Evolutionary conservation across 2,888 invertebrate genomes (phyloP).

Genomic region (Polyommatus iphigenia): DNA sequence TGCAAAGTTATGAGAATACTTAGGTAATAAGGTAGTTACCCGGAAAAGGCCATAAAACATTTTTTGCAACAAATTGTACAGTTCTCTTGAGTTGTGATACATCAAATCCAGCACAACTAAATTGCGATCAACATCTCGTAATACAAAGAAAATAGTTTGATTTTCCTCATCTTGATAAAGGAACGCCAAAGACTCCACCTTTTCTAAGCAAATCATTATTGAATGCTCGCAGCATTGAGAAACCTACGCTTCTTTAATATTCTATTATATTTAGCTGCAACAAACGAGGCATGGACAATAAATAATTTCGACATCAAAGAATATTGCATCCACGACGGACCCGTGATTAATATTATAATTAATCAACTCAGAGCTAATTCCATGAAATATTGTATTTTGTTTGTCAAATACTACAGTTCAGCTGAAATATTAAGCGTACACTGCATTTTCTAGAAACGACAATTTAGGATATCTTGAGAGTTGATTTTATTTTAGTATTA

Average conservation of each 20-base stretch:
- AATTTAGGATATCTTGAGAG: too few species aligned
- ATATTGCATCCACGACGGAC: constrained; percentile 8
- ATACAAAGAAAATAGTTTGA: too few species aligned
- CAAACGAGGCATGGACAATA: constrained; percentile 1
- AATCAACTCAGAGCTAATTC: neutral
- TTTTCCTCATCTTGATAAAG: too few species aligned
- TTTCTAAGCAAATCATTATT: neutral
- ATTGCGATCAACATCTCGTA: too few species aligned
- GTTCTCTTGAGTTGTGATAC: too few species aligned
- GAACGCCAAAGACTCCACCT: neutral
- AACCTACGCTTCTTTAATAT: constrained; percentile 10
- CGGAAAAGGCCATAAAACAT: too few species aligned
- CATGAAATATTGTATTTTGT: constrained; percentile 5
- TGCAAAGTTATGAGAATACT: too few species aligned
- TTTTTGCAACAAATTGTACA: too few species aligned
- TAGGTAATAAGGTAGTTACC: too few species aligned
- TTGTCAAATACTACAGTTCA: neutral
- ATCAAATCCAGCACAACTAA: too few species aligned
- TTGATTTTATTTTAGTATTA: too few species aligned
- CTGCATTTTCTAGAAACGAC: too few species aligned
- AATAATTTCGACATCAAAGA: constrained; percentile 25
- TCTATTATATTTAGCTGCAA: constrained; percentile 21
- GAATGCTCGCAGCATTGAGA: neutral
- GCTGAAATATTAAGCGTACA: neutral
- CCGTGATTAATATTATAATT: constrained; percentile 8